phyloP scores from a whole-genome alignment of 2,888 invertebrate species.

The Acronicta leporina region DNA sequence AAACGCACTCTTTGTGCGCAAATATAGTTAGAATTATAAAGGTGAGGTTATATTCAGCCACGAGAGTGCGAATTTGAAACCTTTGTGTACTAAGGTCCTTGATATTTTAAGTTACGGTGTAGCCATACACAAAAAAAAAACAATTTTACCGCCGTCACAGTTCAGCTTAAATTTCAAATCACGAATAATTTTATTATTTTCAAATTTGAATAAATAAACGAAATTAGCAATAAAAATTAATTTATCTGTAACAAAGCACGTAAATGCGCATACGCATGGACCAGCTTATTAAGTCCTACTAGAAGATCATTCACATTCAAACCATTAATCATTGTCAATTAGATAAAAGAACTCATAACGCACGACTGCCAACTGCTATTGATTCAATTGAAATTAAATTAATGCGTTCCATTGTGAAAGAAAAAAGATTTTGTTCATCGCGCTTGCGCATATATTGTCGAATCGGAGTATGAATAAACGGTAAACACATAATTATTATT shows the following conservation, averaged over 20 bases:
- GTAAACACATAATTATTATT: slow-evolving; percentile 3
- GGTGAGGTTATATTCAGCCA: too few species aligned
- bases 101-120: too few species aligned
- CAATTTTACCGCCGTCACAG: too few species aligned
- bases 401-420: slow-evolving; percentile 41
- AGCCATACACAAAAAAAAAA: too few species aligned
- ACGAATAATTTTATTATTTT: too few species aligned
- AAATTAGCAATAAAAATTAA: slow-evolving; percentile 7
- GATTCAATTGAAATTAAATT: slow-evolving; percentile 42
- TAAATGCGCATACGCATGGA: slow-evolving; percentile 6
- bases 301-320: slow-evolving; percentile 28
- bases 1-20: too few species aligned
- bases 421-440: slow-evolving; percentile 33
- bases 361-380: slow-evolving; percentile 45
- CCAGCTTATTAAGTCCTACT: slow-evolving; percentile 14
- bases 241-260: slow-evolving; percentile 10
- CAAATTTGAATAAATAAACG: too few species aligned
- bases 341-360: slow-evolving; percentile 51
- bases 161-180: too few species aligned
- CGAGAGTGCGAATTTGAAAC: too few species aligned
- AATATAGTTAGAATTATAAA: too few species aligned
- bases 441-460: slow-evolving; percentile 19
- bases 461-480: slow-evolving; percentile 9
- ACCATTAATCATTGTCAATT: slow-evolving; percentile 46
- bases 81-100: too few species aligned